A percentile compares a stretch with the other conserved stretches of the same genome.
Evolutionary conservation across 2,797 vertebrate species (phyloP).

Genomic region (Oophaga sylvatica): DNA sequence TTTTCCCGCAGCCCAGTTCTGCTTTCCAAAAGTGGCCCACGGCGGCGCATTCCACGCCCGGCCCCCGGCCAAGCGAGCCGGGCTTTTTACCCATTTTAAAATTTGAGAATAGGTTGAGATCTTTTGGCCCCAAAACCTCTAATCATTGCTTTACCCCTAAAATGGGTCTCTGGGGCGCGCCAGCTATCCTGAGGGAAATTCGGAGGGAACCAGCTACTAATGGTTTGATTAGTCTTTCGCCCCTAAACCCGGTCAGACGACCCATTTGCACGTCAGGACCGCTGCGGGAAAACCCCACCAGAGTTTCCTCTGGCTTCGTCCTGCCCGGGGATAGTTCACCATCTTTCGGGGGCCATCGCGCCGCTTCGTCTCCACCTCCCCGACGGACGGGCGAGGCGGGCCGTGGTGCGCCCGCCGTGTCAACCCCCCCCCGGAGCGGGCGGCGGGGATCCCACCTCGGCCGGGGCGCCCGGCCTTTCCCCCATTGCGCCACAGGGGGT

Average conservation of each 20-base stretch:
- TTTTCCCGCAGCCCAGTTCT: too few species aligned
- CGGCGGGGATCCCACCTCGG: too few species aligned
- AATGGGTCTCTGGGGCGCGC: neutral
- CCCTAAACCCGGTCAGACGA: constrained; percentile 64
- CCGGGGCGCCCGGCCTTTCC: too few species aligned
- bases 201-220: constrained; percentile 64
- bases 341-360: too few species aligned
- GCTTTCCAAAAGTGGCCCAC: too few species aligned
- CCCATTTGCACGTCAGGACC: constrained; percentile 63
- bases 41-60: constrained; percentile 60
- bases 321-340: too few species aligned
- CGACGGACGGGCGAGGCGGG: too few species aligned
- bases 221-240: constrained; percentile 67
- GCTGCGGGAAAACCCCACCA: constrained; percentile 2
- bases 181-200: constrained; percentile 60
- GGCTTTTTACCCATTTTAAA: constrained; percentile 16
- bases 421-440: too few species aligned
- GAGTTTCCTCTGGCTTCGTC: neutral
- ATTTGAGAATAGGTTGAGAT: constrained; percentile 59
- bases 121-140: constrained; percentile 3
- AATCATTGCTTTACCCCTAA: constrained; percentile 44
- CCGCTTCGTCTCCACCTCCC: too few species aligned
- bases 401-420: too few species aligned
- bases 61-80: constrained; percentile 64
- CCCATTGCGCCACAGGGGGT: too few species aligned